Percentiles rank a stretch among this genome's conserved stretches.
These are phyloP conservation scores for Bostrychus sinensis DNA, from an alignment of 2,113 vertebrate genomes.

Conservation along the genomic window DNA sequence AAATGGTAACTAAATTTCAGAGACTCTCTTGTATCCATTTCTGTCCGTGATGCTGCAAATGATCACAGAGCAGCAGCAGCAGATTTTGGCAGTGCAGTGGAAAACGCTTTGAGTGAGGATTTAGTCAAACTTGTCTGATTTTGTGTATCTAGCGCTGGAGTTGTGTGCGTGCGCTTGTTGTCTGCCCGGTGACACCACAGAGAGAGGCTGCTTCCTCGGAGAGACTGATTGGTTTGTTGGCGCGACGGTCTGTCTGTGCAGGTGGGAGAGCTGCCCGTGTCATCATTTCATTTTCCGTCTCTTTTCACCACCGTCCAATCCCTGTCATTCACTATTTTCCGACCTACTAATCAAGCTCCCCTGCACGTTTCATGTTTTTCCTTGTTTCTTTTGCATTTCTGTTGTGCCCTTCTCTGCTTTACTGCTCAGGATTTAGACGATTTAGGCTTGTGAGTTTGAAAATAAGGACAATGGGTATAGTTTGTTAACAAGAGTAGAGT, in stretches of 20 bases:
- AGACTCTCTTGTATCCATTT: neutral
- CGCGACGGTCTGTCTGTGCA: conserved; percentile 49
- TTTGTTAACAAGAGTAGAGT: conserved; percentile 10
- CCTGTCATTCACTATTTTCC: conserved; percentile 37
- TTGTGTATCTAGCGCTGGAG: conserved; percentile 24
- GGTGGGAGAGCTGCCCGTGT: conserved; percentile 63
- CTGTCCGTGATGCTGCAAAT: conserved; percentile 5
- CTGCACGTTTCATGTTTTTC: conserved; percentile 14
- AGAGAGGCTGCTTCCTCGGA: conserved; percentile 52
- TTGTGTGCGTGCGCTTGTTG: conserved; percentile 29
- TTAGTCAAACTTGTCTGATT: conserved; percentile 44
- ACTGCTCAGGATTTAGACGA: neutral
- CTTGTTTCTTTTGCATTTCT: neutral
- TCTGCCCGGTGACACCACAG: conserved; percentile 70
- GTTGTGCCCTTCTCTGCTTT: neutral
- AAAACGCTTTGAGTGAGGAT: conserved; percentile 38
- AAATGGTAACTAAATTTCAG: conserved; percentile 1
- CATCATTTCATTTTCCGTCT: conserved; percentile 61
- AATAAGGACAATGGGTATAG: neutral
- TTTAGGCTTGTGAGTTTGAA: neutral
- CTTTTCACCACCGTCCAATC: conserved; percentile 41
- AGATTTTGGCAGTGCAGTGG: conserved; percentile 25
- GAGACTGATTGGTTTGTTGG: conserved; percentile 67
- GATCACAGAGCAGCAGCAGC: conserved; percentile 9
- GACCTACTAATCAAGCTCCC: conserved; percentile 31